A percentile compares a stretch with the other conserved stretches of the same genome.
Evolutionary conservation across 2,113 vertebrate genomes (phyloP).

Genomic region (human (Homo sapiens)): DNA sequence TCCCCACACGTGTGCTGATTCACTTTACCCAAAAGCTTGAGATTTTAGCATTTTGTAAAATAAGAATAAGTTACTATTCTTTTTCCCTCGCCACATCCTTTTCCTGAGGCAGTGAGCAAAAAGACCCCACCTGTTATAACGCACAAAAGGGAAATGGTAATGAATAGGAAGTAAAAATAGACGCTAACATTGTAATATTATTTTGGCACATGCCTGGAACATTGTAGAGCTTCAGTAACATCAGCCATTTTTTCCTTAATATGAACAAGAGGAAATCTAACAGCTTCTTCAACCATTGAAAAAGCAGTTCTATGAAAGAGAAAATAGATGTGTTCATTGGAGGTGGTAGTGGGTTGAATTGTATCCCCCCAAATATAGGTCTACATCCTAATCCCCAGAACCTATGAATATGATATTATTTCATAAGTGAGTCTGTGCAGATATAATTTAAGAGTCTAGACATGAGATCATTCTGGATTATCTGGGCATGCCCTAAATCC

Average conservation of each 20-base stretch:
- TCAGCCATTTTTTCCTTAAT: not conserved
- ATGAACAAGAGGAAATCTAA: not conserved
- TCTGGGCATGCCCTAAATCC: not conserved
- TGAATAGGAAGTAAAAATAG: not conserved
- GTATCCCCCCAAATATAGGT: not conserved
- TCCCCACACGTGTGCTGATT: no score
- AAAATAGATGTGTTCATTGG: not conserved
- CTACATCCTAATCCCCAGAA: not conserved
- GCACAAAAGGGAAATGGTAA: not conserved
- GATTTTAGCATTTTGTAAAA: not conserved
- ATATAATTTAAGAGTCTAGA: not conserved
- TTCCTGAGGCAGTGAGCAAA: not conserved
- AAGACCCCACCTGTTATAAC: not conserved
- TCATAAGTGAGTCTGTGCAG: not conserved
- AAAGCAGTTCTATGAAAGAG: not conserved
- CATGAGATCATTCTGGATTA: not conserved
- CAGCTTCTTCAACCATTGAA: not conserved
- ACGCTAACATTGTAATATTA: not conserved
- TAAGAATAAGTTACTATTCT: not conserved
- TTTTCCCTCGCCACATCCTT: not conserved
- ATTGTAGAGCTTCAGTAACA: not conserved
- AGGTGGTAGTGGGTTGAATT: not conserved
- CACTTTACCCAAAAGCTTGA: not conserved
- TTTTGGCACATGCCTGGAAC: not conserved
- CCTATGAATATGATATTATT: not conserved